These are phyloP conservation scores for Petaurus breviceps DNA, from an alignment of 2,113 vertebrate species.

Conservation along the genomic window DNA sequence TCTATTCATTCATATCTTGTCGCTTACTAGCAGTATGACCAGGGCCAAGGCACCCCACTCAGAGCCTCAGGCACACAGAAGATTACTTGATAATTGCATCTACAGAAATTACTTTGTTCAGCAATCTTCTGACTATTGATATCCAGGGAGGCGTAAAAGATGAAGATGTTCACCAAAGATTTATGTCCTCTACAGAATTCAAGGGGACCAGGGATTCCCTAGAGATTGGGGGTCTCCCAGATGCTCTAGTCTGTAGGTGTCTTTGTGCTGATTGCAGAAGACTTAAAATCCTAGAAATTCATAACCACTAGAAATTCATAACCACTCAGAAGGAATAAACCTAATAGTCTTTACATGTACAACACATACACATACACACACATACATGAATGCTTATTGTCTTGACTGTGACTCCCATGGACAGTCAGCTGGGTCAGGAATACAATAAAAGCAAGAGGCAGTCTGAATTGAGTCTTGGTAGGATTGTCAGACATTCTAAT, in stretches of 20 bases:
- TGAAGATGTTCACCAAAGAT: background rate
- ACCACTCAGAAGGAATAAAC: background rate
- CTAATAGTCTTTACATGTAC: background rate
- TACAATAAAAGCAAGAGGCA: too few species aligned
- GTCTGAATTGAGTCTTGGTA: too few species aligned
- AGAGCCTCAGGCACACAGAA: background rate
- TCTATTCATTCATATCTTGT: background rate
- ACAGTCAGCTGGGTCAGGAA: too few species aligned
- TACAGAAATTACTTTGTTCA: background rate
- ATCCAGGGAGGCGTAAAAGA: background rate
- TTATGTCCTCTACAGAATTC: background rate
- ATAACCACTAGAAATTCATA: background rate
- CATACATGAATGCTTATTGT: too few species aligned
- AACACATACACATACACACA: too few species aligned
- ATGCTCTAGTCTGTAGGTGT: background rate
- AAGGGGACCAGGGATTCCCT: background rate
- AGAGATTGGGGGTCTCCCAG: background rate
- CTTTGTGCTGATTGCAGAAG: background rate
- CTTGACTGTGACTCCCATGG: too few species aligned
- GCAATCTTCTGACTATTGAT: background rate
- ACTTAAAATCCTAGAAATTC: background rate
- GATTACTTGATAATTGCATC: background rate
- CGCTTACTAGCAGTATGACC: background rate
- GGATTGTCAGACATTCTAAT: too few species aligned
- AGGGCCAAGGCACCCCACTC: background rate